These are phyloP conservation scores for Alectura lathami DNA, from an alignment of 2,113 vertebrate genomes.

Conservation along the genomic window DNA sequence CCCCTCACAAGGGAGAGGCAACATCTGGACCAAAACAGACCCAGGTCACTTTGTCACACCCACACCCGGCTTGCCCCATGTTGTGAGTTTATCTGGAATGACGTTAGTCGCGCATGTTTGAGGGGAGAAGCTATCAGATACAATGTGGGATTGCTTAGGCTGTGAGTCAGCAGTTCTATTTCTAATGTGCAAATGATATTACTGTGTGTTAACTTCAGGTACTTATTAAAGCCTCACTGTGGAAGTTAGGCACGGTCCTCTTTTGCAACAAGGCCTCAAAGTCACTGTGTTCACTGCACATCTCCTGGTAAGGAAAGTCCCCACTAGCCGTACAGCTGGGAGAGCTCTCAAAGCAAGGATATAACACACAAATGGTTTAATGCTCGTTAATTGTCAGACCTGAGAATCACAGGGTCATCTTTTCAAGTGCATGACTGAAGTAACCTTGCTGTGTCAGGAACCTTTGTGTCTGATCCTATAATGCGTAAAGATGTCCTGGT, in stretches of 20 bases:
- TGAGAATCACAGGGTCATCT: background rate
- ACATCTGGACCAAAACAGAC: background rate
- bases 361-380: background rate
- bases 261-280: background rate
- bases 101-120: background rate
- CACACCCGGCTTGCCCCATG: background rate
- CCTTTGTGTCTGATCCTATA: background rate
- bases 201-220: background rate
- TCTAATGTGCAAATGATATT: background rate
- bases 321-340: background rate
- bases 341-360: background rate
- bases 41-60: background rate
- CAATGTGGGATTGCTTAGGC: background rate
- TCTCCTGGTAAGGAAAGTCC: background rate
- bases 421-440: conserved; percentile 8
- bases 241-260: background rate
- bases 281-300: rapidly evolving
- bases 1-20: too few species aligned
- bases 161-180: background rate
- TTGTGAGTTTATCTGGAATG: background rate
- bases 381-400: background rate
- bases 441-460: conserved; percentile 50
- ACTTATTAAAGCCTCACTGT: background rate
- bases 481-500: conserved; percentile 15
- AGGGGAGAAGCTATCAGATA: background rate